Percentiles rank a stretch among this genome's conserved stretches.
Conservation (phyloP, 2,113 vertebrate genomes). For the Elephas maximus region DNA sequence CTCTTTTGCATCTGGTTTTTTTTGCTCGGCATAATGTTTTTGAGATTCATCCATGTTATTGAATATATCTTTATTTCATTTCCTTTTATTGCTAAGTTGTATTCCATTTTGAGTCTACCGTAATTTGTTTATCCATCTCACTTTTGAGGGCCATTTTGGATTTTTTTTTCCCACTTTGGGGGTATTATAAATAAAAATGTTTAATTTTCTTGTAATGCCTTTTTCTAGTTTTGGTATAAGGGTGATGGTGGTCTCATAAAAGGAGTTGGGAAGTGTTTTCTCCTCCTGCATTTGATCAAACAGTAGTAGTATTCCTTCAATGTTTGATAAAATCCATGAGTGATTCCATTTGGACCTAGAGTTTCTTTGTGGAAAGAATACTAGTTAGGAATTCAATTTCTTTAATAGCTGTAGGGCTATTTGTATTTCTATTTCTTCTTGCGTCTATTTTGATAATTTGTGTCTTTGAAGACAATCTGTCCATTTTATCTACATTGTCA, state of each 20-base stretch:
- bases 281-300: not conserved
- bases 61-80: constrained; percentile 3
- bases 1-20: not conserved
- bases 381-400: not conserved
- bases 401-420: not conserved
- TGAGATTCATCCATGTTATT: constrained; percentile 26
- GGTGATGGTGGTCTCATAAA: not conserved
- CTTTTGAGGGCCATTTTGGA: not conserved
- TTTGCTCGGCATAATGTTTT: constrained; percentile 35
- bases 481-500: constrained; percentile 1
- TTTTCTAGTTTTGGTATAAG: not conserved
- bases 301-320: not conserved
- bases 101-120: not conserved
- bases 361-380: constrained; percentile 36
- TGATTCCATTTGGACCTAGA: not conserved
- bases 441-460: not conserved
- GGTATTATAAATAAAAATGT: not conserved
- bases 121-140: not conserved
- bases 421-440: not conserved
- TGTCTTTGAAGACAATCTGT: constrained; percentile 48
- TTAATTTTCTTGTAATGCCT: not conserved
- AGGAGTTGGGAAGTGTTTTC: not conserved
- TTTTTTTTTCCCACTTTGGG: not conserved
- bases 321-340: constrained; percentile 6
- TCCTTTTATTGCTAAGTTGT: not conserved